phyloP scores from a whole-genome alignment of 1,140 invertebrate genomes.

The Drosophila lacertosa region DNA sequence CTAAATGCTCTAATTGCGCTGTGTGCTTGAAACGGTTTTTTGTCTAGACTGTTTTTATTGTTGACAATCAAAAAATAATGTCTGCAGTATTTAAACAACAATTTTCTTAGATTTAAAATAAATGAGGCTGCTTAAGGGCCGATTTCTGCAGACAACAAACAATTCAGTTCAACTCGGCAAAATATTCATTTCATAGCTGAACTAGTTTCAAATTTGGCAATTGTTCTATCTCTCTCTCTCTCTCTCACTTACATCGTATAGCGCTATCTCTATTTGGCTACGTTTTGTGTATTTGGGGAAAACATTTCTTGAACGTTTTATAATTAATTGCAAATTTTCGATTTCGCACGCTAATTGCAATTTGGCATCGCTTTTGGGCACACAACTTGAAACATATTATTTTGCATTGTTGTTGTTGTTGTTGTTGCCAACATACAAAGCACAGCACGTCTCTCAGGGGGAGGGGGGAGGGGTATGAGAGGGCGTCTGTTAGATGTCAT shows the following conservation, averaged over 20 bases:
- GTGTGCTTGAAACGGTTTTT: background rate
- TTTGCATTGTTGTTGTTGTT: slow-evolving; percentile 1
- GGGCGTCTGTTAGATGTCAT: background rate
- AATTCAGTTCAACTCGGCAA: too few species aligned
- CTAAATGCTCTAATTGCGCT: background rate
- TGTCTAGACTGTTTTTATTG: background rate
- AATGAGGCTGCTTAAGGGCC: too few species aligned
- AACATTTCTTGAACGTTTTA: slow-evolving; percentile 60
- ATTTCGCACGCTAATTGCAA: slow-evolving; percentile 71
- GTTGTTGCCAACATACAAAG: slow-evolving; percentile 7
- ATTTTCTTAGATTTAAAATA: too few species aligned
- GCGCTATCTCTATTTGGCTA: background rate
- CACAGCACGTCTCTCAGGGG: too few species aligned
- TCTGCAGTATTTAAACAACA: background rate
- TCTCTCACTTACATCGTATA: too few species aligned
- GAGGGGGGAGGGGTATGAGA: too few species aligned
- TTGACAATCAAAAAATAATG: background rate
- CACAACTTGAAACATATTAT: slow-evolving; percentile 12
- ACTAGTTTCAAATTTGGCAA: too few species aligned
- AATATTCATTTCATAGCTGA: too few species aligned
- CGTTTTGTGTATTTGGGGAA: slow-evolving; percentile 28
- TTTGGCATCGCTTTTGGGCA: slow-evolving; percentile 56
- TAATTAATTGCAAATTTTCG: slow-evolving; percentile 74
- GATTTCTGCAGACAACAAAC: too few species aligned
- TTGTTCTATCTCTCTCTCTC: background rate